Evolutionary conservation across 2,113 vertebrate species (phyloP).

Genomic region (Myiopsitta monachus): DNA sequence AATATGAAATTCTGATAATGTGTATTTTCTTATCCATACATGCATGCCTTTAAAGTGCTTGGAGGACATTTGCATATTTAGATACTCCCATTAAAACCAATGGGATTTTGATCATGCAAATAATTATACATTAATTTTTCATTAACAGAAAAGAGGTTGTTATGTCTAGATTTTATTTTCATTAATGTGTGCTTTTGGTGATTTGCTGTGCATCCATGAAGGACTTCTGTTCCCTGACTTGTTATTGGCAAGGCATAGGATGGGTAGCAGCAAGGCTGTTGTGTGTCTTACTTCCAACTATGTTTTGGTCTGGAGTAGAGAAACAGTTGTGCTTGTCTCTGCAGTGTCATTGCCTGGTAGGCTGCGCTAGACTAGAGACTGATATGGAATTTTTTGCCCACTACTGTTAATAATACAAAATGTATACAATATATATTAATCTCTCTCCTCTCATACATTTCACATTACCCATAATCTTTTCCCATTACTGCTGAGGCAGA

Average conservation of each 20-base stretch:
- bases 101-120: background rate
- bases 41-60: background rate
- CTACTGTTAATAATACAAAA: background rate
- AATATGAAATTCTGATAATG: background rate
- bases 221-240: background rate
- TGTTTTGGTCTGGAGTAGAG: background rate
- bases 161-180: background rate
- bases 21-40: background rate
- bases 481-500: background rate
- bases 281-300: background rate
- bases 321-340: background rate
- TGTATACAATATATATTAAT: background rate
- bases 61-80: background rate
- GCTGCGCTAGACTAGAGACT: background rate
- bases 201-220: background rate
- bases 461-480: background rate
- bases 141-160: background rate
- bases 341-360: background rate
- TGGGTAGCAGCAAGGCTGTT: background rate
- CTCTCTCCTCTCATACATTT: background rate
- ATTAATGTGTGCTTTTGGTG: background rate
- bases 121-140: background rate
- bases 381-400: fast-evolving
- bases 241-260: fast-evolving
- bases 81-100: background rate